Evolutionary conservation across 2,888 invertebrate species (phyloP), one percentile per base, ranked within the genome.

Genomic region (Polylopha cassiicola): DNA sequence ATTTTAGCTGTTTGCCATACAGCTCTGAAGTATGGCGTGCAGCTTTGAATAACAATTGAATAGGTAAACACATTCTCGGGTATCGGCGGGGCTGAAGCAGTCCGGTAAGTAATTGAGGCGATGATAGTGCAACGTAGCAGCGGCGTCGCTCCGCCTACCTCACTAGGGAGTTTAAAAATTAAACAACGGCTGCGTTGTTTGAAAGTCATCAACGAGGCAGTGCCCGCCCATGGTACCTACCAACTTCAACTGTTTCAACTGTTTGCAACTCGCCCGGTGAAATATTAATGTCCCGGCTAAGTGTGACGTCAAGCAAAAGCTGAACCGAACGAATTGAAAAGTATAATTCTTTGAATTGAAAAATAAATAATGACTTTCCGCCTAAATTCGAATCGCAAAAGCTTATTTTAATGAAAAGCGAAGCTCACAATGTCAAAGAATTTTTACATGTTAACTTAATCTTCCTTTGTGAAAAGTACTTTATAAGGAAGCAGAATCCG

Each of bases 291-390:
- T 26, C 24, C 11, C 20, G 20, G 30, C 6, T 24, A 39, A 39
- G 18, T 23, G 14, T 33, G 11, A 23, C 18, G 30, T 29, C 14
- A 14, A 13, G 10, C 27, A 13, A 14, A 37, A 4, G 11, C 10
- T 8, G 9, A 27, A 9, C 17, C 3, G 15, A 33, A 33, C 16
- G 14, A 27, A 21, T 13, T 14, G 4, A 27, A 17, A 21, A 23
- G 30, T 30, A 14, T 31, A 24, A 34, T 32, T 24, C 20, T 38
- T 30, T 33, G 27, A 20, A 42, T 38, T 41, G 33, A 16, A 37
- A 43, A 29, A 44, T 37, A 42, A 44, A 44, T 44, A 39, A 9
- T 22, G 37, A 38, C 31, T 38, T 34, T 27, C 20, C 21, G 16
- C 27, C 33, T 41, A 22, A 28, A 33, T 28, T 38, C 23, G 11